Conservation (phyloP, 1,140 invertebrate species). For the Diachasmimorpha longicaudata region DNA sequence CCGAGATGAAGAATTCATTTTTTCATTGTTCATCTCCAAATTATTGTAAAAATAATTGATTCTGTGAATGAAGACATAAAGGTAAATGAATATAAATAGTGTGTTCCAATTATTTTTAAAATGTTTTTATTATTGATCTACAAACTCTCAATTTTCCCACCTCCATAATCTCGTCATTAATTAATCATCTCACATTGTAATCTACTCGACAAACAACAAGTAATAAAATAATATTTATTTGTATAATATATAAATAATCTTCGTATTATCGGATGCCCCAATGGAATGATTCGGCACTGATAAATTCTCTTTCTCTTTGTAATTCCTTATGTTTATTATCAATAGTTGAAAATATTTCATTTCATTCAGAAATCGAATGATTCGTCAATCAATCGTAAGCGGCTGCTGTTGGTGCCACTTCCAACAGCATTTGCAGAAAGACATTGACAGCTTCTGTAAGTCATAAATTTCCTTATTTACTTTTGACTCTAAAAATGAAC, state of each 20-base stretch:
- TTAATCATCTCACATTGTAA: conserved; percentile 29
- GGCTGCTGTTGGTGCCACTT: conserved; percentile 87
- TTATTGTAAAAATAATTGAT: too few species aligned
- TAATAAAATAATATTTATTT: conserved; percentile 55
- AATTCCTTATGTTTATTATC: conserved; percentile 40
- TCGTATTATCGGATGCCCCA: conserved; percentile 37
- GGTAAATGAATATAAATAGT: not conserved
- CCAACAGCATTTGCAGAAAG: conserved; percentile 88
- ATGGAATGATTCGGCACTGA: conserved; percentile 51
- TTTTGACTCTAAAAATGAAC: not conserved
- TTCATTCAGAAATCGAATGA: not conserved
- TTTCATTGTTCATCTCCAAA: too few species aligned
- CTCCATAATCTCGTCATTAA: conserved; percentile 36
- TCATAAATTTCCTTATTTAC: conserved; percentile 34
- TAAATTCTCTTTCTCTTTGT: conserved; percentile 32
- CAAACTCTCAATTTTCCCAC: conserved; percentile 34
- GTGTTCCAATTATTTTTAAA: conserved; percentile 21
- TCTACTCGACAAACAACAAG: conserved; percentile 48
- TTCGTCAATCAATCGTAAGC: conserved; percentile 69
- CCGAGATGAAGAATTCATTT: too few species aligned
- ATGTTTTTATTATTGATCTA: conserved; percentile 34
- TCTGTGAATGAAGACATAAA: not conserved
- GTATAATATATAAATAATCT: conserved; percentile 25
- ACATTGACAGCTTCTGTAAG: conserved; percentile 84
- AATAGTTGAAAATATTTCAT: conserved; percentile 7